phyloP scores from a whole-genome alignment of 2,888 invertebrate species.

The Campoplex nolae region DNA sequence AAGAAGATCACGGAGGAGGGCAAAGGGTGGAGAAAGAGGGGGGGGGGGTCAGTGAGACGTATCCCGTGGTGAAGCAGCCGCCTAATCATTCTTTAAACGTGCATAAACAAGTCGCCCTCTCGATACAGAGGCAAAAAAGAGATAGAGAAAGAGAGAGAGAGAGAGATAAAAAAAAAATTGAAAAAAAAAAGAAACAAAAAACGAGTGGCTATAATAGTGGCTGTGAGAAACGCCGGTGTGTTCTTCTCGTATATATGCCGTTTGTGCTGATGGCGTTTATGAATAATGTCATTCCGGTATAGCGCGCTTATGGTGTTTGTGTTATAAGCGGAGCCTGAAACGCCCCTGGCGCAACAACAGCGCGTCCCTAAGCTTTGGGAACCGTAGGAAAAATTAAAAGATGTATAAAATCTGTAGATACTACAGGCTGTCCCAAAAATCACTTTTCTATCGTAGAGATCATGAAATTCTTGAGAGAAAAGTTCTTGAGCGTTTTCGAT shows the following conservation, averaged over 20 bases:
- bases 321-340: slow-evolving; percentile 54
- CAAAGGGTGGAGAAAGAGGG: slow-evolving; percentile 54
- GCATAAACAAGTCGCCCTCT: slow-evolving; percentile 83
- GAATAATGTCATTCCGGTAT: slow-evolving; percentile 82
- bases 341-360: slow-evolving; percentile 64
- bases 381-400: slow-evolving; percentile 66
- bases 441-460: neutral
- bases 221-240: slow-evolving; percentile 60
- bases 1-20: slow-evolving; percentile 28
- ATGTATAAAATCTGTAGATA: neutral
- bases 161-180: slow-evolving; percentile 22
- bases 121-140: slow-evolving; percentile 59
- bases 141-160: slow-evolving; percentile 7
- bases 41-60: slow-evolving; percentile 73
- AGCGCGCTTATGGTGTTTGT: slow-evolving; percentile 45
- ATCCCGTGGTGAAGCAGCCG: slow-evolving; percentile 82
- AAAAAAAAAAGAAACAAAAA: slow-evolving; percentile 23
- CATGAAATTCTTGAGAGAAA: neutral
- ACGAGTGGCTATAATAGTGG: slow-evolving; percentile 59
- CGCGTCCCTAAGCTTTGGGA: slow-evolving; percentile 48
- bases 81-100: slow-evolving; percentile 85
- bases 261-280: slow-evolving; percentile 73
- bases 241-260: slow-evolving; percentile 49
- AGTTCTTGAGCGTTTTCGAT: neutral
- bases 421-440: slow-evolving; percentile 8